These are phyloP conservation scores for Drosophila truncata DNA, from an alignment of 1,140 invertebrate species.

Conservation along the genomic window DNA sequence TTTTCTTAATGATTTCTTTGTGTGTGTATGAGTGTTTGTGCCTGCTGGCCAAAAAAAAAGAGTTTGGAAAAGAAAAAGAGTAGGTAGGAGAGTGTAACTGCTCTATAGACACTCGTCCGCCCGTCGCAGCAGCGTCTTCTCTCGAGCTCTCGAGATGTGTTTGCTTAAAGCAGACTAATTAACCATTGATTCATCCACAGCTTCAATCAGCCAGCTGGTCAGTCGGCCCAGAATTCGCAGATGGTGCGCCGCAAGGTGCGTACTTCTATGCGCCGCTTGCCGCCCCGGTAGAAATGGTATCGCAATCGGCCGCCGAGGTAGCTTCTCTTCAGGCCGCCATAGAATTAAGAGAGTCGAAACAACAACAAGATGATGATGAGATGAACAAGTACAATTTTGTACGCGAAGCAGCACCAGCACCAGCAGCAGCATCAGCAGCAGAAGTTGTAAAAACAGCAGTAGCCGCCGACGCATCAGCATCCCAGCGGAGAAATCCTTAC, in stretches of 20 bases:
- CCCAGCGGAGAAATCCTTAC: neutral
- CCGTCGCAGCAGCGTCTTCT: slow-evolving; percentile 1
- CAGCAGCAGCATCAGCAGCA: slow-evolving; percentile 2
- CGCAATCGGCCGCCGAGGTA: slow-evolving; percentile 42
- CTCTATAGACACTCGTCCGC: neutral
- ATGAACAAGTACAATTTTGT: slow-evolving; percentile 53
- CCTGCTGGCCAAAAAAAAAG: neutral
- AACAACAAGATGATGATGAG: neutral
- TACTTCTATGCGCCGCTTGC: slow-evolving; percentile 54
- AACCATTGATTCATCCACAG: slow-evolving; percentile 38
- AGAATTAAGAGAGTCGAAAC: neutral
- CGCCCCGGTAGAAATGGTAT: slow-evolving; percentile 72
- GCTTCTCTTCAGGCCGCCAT: slow-evolving; percentile 24
- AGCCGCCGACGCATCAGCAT: neutral
- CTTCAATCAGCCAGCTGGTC: slow-evolving; percentile 67
- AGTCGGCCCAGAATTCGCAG: slow-evolving; percentile 54
- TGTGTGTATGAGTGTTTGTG: neutral
- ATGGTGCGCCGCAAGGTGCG: slow-evolving; percentile 63
- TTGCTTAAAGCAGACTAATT: slow-evolving; percentile 1
- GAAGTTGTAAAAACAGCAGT: neutral
- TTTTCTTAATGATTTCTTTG: neutral
- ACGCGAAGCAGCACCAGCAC: slow-evolving; percentile 2
- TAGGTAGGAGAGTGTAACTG: neutral
- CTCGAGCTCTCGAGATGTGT: neutral
- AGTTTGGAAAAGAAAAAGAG: neutral